Evolutionary conservation across 1,140 invertebrate genomes (phyloP).

Genomic region (Lepidotrigona ventralis): DNA sequence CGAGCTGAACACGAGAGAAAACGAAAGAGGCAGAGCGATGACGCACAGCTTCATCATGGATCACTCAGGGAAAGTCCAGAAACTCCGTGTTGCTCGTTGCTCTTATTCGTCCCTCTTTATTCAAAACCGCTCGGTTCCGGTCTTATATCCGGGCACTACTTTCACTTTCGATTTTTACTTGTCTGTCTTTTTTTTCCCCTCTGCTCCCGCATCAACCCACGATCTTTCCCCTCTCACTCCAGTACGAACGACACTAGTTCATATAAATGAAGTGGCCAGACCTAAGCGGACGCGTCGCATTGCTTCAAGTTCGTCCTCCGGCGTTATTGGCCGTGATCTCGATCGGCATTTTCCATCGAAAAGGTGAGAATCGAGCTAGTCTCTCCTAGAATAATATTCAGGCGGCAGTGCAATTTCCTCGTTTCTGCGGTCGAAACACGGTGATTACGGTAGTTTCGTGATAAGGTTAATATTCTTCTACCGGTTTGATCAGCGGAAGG

Average conservation of each 20-base stretch:
- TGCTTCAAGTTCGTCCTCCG: conserved; percentile 1
- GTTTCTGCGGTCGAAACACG: neutral
- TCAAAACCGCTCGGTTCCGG: conserved; percentile 63
- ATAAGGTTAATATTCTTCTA: neutral
- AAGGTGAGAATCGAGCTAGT: conserved; percentile 26
- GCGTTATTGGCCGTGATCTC: conserved; percentile 5
- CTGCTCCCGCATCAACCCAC: conserved; percentile 29
- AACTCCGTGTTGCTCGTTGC: conserved; percentile 29
- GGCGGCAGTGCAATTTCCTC: neutral
- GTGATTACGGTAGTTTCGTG: neutral
- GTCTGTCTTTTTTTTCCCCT: conserved; percentile 16
- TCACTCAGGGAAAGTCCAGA: conserved; percentile 59
- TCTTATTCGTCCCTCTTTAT: conserved; percentile 32
- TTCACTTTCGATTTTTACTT: conserved; percentile 74
- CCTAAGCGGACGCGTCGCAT: neutral
- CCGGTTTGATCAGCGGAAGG: neutral
- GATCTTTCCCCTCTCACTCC: conserved; percentile 44
- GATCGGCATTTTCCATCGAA: neutral
- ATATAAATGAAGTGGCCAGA: conserved; percentile 49
- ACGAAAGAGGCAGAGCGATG: conserved; percentile 51
- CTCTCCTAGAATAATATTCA: neutral
- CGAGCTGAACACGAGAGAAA: conserved; percentile 33
- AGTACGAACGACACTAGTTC: neutral
- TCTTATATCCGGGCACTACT: conserved; percentile 67
- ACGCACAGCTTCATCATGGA: conserved; percentile 53